Evolutionary conservation across 2,888 invertebrate species (phyloP), one percentile per base, ranked within the genome.

Genomic region (Gasteruption jaculator): DNA sequence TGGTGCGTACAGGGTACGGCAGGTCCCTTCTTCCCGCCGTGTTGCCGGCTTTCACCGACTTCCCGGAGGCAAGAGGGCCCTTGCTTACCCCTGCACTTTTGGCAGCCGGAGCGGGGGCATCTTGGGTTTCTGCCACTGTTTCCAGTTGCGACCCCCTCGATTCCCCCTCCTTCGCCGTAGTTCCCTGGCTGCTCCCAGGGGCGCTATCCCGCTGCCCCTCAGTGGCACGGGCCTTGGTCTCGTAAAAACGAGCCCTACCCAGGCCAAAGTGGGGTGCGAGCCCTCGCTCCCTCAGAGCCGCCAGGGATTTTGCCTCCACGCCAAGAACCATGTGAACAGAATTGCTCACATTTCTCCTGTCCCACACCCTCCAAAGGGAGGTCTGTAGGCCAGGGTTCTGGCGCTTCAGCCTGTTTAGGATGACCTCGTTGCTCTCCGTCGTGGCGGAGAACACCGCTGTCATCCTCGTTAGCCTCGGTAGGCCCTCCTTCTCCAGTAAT

Each of bases 331-430:
- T 30, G 43, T 45, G 39, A 30, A 44, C 36, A 10, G 34, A 31
- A 4, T 39, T 39, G 5, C 31, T 30, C n/a, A 38, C 40, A 5
- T 37, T 35, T 38, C 29, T 31, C 29, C 42, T 34, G 19, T 45
- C 50, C 26, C 45, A 48, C 18, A 47, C 34, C 26, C 41, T 44
- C 52, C 46, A 51, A 7, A 47, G 18, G 21, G 26, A 22, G 7
- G 51, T 44, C 14, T 39, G 37, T 5, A 53, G 38, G 3, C 45
- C 44, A 5, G 44, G 30, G 12, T 50, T 53, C n/a, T 46, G 45
- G 10, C 46, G 27, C 2, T 26, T 30, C 20, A 53, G 36, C 6
- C 43, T 39, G 5, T 22, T 7, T 8, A 49, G 27, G 24, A 50
- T 45, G 35, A 22, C 24, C 4, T 7, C 14, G 27, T 3, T 22